Evolutionary conservation across 2,888 invertebrate species (phyloP).

Genomic region (Tryphoninae sp.): DNA sequence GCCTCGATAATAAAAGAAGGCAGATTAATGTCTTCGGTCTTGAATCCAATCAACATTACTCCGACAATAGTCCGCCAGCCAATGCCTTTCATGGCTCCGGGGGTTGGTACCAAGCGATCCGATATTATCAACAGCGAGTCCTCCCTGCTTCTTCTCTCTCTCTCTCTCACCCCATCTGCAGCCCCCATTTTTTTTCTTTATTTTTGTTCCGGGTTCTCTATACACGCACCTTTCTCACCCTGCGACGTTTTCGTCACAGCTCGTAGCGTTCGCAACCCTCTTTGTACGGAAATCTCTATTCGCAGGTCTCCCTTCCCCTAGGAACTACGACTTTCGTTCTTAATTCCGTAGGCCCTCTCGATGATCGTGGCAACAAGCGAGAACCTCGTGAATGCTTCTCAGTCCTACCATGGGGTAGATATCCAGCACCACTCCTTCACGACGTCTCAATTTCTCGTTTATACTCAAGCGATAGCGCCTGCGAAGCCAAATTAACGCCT

Average conservation of each 20-base stretch:
- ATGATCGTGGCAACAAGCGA: constrained; percentile 81
- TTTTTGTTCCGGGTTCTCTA: constrained; percentile 1
- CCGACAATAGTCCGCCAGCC: constrained; percentile 80
- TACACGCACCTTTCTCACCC: constrained; percentile 37
- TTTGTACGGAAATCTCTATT: constrained; percentile 53
- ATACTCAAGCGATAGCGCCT: constrained; percentile 43
- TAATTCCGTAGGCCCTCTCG: constrained; percentile 74
- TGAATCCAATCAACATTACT: constrained; percentile 82
- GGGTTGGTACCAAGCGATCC: constrained; percentile 68
- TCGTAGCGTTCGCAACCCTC: constrained; percentile 48
- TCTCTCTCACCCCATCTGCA: constrained; percentile 62
- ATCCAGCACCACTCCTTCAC: constrained; percentile 5
- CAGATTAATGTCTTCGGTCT: constrained; percentile 81
- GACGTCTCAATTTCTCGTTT: constrained; percentile 50
- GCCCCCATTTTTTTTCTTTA: constrained; percentile 50
- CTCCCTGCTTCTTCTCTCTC: constrained; percentile 67
- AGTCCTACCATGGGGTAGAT: constrained; percentile 30
- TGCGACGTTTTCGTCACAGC: constrained; percentile 61
- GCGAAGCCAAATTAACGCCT: constrained; percentile 77
- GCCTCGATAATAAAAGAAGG: constrained; percentile 80
- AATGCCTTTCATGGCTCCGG: constrained; percentile 75
- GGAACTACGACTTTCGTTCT: constrained; percentile 71
- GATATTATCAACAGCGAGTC: constrained; percentile 79
- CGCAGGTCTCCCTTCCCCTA: constrained; percentile 52
- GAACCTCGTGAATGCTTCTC: constrained; percentile 58